These are phyloP conservation scores for Apostichopus japonicus DNA, from an alignment of 35 echinoderm and acorn worm genomes.

Conservation along the genomic window DNA sequence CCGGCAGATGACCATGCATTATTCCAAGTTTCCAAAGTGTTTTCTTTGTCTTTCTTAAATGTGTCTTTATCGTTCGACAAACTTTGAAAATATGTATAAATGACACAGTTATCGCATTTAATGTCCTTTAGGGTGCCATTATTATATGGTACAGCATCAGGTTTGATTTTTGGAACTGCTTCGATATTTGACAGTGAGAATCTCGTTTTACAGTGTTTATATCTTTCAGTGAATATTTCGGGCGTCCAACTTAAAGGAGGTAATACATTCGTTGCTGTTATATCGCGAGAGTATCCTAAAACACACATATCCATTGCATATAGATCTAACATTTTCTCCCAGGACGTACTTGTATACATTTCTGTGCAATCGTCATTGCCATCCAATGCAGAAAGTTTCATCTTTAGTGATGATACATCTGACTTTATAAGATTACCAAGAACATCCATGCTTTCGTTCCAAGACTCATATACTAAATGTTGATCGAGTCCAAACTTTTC, in stretches of 20 bases:
- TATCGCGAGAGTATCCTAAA: constrained; percentile 22
- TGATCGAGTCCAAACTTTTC: constrained; percentile 28
- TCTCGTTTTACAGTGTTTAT: not conserved
- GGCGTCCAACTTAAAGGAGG: not conserved
- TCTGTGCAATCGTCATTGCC: not conserved
- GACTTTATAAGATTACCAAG: not conserved
- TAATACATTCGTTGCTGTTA: not conserved
- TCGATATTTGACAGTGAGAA: not conserved
- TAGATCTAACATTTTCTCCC: not conserved
- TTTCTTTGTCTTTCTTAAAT: not conserved
- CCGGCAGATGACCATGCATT: not conserved
- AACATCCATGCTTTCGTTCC: constrained; percentile 31
- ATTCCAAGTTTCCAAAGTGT: not conserved
- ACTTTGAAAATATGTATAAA: constrained; percentile 26
- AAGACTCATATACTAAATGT: constrained; percentile 17
- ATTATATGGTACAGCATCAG: not conserved
- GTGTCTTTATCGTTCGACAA: too few species aligned
- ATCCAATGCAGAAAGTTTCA: not conserved
- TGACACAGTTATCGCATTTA: not conserved
- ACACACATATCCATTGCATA: constrained; percentile 33
- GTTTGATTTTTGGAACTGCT: not conserved
- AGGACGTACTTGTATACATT: not conserved
- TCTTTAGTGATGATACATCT: not conserved
- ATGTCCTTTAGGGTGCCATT: not conserved
- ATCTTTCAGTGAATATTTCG: constrained; percentile 6